phyloP scores from a whole-genome alignment of 2,888 invertebrate species.

The Drosophila subquinaria region DNA sequence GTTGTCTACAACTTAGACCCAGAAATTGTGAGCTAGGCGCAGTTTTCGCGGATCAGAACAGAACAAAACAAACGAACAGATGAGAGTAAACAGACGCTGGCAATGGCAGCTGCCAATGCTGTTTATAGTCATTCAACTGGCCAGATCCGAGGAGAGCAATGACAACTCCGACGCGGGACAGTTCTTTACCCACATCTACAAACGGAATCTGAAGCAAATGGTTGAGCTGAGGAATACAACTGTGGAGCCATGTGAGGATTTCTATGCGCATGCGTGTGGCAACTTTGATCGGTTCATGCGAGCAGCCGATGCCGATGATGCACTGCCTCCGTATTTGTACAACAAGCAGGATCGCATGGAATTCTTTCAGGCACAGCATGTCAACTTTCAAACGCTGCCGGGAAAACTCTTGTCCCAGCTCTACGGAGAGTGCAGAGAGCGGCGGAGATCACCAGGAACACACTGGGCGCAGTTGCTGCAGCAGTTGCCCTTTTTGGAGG shows the following conservation, averaged over 20 bases:
- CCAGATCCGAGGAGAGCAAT: background rate
- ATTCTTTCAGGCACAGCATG: conserved; percentile 73
- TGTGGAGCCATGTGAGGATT: conserved; percentile 76
- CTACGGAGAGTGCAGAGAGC: conserved; percentile 71
- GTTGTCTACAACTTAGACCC: conserved; percentile 10
- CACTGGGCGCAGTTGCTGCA: conserved; percentile 67
- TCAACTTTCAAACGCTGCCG: conserved; percentile 68
- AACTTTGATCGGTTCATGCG: conserved; percentile 47
- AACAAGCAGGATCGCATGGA: conserved; percentile 80
- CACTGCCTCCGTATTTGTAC: conserved; percentile 78
- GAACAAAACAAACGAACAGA: conserved; percentile 57
- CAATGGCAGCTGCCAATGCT: conserved; percentile 41
- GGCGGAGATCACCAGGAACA: background rate
- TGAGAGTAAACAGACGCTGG: conserved; percentile 35
- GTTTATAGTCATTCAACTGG: conserved; percentile 8
- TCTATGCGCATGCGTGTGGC: conserved; percentile 82
- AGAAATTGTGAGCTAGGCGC: conserved; percentile 34
- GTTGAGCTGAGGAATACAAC: conserved; percentile 64
- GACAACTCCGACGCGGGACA: conserved; percentile 39
- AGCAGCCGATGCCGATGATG: conserved; percentile 33
- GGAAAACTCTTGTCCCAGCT: conserved; percentile 72
- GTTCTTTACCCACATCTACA: conserved; percentile 74
- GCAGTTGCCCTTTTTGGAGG: conserved; percentile 69
- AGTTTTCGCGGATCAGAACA: conserved; percentile 57
- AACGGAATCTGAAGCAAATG: conserved; percentile 71